Percentiles rank a stretch among this genome's conserved stretches.
Conservation (phyloP, 2,888 invertebrate species). For the Drosophila sordidapex region DNA sequence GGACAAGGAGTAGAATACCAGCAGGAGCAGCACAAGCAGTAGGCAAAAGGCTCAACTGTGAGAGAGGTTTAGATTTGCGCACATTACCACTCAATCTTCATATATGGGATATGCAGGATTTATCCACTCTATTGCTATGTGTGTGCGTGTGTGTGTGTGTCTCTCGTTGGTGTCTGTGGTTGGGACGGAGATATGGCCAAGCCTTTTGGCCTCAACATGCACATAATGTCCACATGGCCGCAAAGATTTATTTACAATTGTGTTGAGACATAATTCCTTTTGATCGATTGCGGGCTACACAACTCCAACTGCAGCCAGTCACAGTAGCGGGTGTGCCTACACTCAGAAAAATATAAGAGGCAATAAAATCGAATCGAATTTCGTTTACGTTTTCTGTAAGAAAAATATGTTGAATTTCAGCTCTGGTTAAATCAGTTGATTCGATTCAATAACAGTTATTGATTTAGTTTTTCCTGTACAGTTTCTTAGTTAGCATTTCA, state of each 20-base stretch:
- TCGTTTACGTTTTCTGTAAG: background rate
- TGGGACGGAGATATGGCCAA: conserved; percentile 49
- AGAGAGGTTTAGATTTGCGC: conserved; percentile 73
- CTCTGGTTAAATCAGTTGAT: background rate
- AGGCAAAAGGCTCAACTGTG: conserved; percentile 26
- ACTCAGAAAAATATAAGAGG: background rate
- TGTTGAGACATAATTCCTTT: conserved; percentile 80
- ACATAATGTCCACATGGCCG: conserved; percentile 77
- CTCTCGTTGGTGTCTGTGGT: conserved; percentile 32
- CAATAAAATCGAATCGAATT: background rate
- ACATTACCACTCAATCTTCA: conserved; percentile 81
- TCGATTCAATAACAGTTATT: background rate
- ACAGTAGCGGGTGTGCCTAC: background rate
- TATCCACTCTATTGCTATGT: conserved; percentile 30
- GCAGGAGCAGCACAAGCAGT: conserved; percentile 4
- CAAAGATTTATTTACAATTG: conserved; percentile 81
- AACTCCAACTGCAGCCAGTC: conserved; percentile 14
- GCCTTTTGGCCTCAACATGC: conserved; percentile 64
- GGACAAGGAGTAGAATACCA: conserved; percentile 25
- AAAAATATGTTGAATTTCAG: background rate
- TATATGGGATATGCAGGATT: conserved; percentile 71
- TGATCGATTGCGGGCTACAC: conserved; percentile 70
- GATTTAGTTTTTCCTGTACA: background rate
- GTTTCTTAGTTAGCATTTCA: background rate
- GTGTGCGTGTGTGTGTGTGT: background rate